These are phyloP conservation scores for Myoxocephalus aenaeus DNA, from an alignment of 2,797 vertebrate species.

Conservation along the genomic window DNA sequence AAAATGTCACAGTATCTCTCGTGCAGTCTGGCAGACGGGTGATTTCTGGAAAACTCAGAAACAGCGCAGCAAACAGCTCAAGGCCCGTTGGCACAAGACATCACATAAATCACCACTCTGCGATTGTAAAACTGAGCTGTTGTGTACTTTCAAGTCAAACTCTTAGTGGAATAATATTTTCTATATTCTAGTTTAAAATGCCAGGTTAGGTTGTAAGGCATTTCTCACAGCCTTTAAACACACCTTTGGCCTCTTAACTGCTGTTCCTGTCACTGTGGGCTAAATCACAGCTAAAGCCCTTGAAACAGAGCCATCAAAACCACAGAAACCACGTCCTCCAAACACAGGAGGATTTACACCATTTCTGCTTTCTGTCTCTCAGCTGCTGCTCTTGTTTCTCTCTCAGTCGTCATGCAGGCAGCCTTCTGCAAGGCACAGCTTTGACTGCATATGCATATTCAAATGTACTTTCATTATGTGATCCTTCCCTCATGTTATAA, in stretches of 20 bases:
- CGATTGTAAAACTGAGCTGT: neutral
- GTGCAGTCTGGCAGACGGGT: neutral
- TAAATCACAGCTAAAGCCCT: conserved; percentile 35
- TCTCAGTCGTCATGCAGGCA: neutral
- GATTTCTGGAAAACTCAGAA: neutral
- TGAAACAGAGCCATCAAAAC: conserved; percentile 48
- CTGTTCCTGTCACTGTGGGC: conserved; percentile 45
- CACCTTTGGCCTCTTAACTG: conserved; percentile 32
- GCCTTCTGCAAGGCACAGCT: neutral
- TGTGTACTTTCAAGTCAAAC: conserved; percentile 12
- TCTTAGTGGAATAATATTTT: neutral
- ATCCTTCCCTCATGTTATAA: conserved; percentile 1
- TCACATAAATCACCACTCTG: neutral
- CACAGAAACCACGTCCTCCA: conserved; percentile 60
- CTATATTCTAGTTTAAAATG: conserved; percentile 19
- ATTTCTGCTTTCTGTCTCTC: conserved; percentile 55
- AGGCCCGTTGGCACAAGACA: neutral
- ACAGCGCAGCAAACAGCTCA: neutral
- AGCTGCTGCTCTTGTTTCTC: conserved; percentile 20
- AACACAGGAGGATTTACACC: conserved; percentile 51
- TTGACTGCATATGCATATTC: conserved; percentile 1
- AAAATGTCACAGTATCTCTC: neutral
- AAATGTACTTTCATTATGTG: neutral
- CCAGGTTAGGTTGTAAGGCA: conserved; percentile 3
- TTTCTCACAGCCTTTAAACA: conserved; percentile 34